Conservation (phyloP, 2,797 vertebrate genomes). For the Falco rusticolus region DNA sequence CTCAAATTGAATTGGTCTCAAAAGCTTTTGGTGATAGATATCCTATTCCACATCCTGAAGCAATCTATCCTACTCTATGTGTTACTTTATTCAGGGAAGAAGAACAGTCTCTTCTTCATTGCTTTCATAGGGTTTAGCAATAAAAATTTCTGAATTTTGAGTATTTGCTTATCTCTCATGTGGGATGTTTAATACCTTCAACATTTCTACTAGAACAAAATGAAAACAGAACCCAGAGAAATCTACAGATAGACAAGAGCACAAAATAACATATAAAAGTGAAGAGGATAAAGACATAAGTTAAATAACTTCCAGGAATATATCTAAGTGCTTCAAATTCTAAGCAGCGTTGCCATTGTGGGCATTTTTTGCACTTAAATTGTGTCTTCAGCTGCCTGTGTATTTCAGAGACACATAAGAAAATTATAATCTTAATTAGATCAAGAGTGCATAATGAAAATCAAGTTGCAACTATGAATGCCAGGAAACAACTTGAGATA, state of each 20-base stretch:
- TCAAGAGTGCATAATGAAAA: constrained; percentile 6
- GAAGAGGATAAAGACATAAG: neutral
- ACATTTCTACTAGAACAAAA: neutral
- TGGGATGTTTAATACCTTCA: neutral
- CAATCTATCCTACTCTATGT: neutral
- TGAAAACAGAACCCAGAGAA: neutral
- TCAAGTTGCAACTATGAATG: neutral
- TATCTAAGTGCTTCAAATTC: neutral
- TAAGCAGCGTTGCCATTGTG: neutral
- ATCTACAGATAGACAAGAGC: neutral
- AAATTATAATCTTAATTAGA: constrained; percentile 44
- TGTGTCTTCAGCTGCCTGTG: neutral
- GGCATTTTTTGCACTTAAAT: neutral
- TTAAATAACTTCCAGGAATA: neutral
- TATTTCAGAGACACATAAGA: neutral
- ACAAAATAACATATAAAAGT: neutral
- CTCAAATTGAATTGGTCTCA: neutral
- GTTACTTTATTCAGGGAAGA: neutral
- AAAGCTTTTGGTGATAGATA: neutral
- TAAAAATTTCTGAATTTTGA: neutral
- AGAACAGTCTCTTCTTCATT: neutral
- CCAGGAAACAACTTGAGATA: constrained; percentile 15
- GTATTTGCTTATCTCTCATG: neutral
- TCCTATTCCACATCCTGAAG: neutral
- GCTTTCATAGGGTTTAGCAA: neutral